Evolutionary conservation across 2,797 vertebrate species (phyloP), one percentile per base, ranked within the genome.

Genomic region (Rhyacichthys aspro): DNA sequence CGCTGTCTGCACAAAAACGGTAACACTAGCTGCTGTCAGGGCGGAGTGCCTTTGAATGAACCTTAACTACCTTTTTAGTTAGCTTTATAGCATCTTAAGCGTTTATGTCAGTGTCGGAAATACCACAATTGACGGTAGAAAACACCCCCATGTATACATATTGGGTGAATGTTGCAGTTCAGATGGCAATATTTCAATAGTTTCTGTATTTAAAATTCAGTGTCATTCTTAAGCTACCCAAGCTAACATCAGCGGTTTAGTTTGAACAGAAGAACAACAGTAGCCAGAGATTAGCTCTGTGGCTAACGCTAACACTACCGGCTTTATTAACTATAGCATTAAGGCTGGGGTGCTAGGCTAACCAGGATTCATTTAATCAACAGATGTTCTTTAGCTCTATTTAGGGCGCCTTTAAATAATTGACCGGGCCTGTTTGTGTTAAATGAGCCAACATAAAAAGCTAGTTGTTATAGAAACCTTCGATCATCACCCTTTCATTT

Each of bases 31-130:
- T 61, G 63, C 81, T 63, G 61, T 41, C 65, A 58, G 83, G 84
- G 81, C 57, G 83, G 74, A 75, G 76, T 56, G 53, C 70, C 42
- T 76, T 71, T 83, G 65, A 83, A 83, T 83, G 69, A 68, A 59
- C 66, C 16, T 17, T 8, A 44, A 58, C 16, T 16, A 58, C 73
- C 76, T 49, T 86, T 78, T 88, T 77, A 65, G 81, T 77, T 12
- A 58, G 64, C 62, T 44, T 28, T 50, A 28, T 59, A 28, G 23
- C 23, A 28, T 28, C 23, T 28, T 28, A 5, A 49, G 9, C n/a
- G 28, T 15, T 4, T 38, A 18, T 17, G 18, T 19, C 33, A 8
- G 5, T 37, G 16, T 2, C 28, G 8, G 7, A 32, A 55, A 23
- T 43, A 11, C 28, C 16, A 16, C 19, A 28, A n/a, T 17, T 4